Percentiles rank a stretch among this genome's conserved stretches.
Evolutionary conservation across 1,140 invertebrate genomes (phyloP).

Genomic region (Polyergus mexicanus): DNA sequence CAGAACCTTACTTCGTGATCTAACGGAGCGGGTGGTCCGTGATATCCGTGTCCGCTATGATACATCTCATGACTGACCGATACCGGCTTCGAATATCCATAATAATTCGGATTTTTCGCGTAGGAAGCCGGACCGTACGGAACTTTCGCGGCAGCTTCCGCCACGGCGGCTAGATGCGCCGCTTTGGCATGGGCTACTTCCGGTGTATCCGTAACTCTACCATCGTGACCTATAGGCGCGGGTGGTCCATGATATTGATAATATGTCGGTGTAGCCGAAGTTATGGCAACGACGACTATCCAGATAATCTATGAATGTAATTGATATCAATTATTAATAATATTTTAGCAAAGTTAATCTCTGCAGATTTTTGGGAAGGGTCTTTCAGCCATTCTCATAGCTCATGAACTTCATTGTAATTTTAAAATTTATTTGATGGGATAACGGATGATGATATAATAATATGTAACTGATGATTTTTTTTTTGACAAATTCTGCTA

Average conservation of each 20-base stretch:
- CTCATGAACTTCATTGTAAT: not conserved
- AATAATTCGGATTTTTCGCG: constrained; percentile 59
- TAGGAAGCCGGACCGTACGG: constrained; percentile 7
- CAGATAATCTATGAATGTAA: constrained; percentile 54
- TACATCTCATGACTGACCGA: constrained; percentile 69
- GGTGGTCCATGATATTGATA: constrained; percentile 81
- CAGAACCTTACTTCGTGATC: constrained; percentile 70
- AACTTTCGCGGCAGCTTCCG: constrained; percentile 69
- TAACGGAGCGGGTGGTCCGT: constrained; percentile 73
- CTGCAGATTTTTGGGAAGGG: not conserved
- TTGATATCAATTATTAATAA: not conserved
- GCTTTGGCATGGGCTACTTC: constrained; percentile 88
- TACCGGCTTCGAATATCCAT: constrained; percentile 77
- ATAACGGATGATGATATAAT: not conserved
- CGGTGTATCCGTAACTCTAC: constrained; percentile 87
- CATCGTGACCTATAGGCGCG: constrained; percentile 86
- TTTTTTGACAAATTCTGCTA: not conserved
- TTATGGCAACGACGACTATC: constrained; percentile 24
- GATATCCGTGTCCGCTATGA: constrained; percentile 71
- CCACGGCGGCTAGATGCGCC: constrained; percentile 84
- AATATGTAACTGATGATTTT: not conserved
- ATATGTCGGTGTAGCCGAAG: constrained; percentile 59
- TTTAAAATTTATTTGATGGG: not conserved
- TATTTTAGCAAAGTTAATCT: not conserved
- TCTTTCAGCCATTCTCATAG: not conserved